Evolutionary conservation across 2,797 vertebrate genomes (phyloP), one percentile per base, ranked within the genome.

Genomic region (Momotus momota): DNA sequence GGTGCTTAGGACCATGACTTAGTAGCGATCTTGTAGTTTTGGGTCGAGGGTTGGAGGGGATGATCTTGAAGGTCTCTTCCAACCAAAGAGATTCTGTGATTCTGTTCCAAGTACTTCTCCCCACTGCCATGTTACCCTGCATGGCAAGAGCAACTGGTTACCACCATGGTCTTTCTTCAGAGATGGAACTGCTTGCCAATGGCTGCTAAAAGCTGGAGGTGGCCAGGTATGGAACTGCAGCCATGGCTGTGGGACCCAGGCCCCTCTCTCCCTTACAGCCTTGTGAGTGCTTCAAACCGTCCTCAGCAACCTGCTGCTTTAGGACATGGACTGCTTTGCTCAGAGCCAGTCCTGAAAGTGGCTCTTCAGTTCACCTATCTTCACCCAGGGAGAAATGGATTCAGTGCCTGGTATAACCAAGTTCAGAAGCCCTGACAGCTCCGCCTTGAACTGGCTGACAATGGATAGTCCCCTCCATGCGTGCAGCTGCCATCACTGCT

Each of bases 71-170:
- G 35, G 35, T 35, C 35, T 35, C 35, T 35, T 35, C 35, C 35
- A 35, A 35, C 35, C 35, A 35, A 35, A 35, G 35, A 35, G 35
- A 35, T 35, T 35, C 35, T 35, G 35, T 35, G 35, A 35, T 35
- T 3, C 66, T 38, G 25, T 51, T 82, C 46, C 64, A 62, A 33
- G 14, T 29, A 65, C n/a, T 58, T 62, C 52, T 81, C 46, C 46
- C 25, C 2, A 0, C 41, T 57, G 31, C 55, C 0, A 0, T 51
- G 51, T 22, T 55, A 21, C 38, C 14, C 27, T 48, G 48, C 35
- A 20, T 0, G 18, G 45, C 11, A 71, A 13, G 25, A 79, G 14
- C 22, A 52, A 54, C 23, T 3, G 3, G 15, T 41, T 38, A 31
- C 13, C 25, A 51, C 49, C 21, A 11, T 3, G 7, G 49, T 16